Conservation (phyloP, 2,888 invertebrate species). For the Clusia tigrina region DNA sequence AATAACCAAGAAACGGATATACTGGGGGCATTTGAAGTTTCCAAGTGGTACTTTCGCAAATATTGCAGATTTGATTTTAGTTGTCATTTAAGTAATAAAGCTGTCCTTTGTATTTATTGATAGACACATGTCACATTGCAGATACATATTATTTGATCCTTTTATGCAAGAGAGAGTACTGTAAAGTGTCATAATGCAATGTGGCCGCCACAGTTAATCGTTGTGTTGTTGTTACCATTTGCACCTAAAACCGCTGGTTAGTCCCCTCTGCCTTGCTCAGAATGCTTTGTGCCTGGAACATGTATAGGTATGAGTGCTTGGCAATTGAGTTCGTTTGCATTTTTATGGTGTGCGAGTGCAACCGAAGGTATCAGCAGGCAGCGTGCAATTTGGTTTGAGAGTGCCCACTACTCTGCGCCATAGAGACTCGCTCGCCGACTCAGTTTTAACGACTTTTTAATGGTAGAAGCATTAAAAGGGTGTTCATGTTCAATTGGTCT, state of each 20-base stretch:
- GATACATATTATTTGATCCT: too few relatives aligned
- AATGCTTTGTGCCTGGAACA: not conserved
- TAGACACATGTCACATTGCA: too few relatives aligned
- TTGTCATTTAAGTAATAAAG: too few relatives aligned
- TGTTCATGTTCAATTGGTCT: conserved; percentile 24
- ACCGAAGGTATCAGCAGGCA: not conserved
- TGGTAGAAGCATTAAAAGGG: conserved; percentile 22
- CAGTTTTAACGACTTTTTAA: conserved; percentile 24
- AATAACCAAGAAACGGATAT: too few relatives aligned
- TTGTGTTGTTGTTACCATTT: not conserved
- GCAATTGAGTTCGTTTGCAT: conserved; percentile 18
- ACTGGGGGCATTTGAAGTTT: too few relatives aligned
- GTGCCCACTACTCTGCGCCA: not conserved
- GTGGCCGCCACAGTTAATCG: not conserved
- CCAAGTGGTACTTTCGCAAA: too few relatives aligned
- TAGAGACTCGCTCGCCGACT: not conserved
- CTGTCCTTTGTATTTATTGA: too few relatives aligned
- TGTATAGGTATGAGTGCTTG: not conserved
- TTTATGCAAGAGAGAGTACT: too few relatives aligned
- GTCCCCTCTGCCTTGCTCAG: not conserved
- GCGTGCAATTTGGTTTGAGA: not conserved
- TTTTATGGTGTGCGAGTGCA: conserved; percentile 20
- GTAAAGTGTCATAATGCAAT: too few relatives aligned
- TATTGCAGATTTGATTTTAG: too few relatives aligned
- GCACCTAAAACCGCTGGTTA: not conserved